Base-by-base conservation (phyloP, 2,888 invertebrate genomes). In the Amphipyra berbera region DNA sequence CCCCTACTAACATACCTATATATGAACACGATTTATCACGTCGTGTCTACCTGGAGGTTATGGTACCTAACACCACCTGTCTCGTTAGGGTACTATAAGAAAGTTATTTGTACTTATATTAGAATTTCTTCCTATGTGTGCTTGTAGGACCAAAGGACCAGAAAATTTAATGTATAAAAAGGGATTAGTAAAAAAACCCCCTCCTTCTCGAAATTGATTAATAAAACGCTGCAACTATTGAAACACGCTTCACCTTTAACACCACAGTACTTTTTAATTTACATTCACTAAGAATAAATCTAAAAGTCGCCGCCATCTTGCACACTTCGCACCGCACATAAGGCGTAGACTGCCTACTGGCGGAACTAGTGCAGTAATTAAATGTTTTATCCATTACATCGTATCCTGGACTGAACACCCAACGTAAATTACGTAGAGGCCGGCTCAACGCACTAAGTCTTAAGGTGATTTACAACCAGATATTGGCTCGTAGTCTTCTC, bases 361-460 rank as follows among this genome's bases (percentile, higher is more conserved):
- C 57, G 41, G 47, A 44, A 52, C 42, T 38, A 62, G 53, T 62
- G 42, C 50, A 47, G 63, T 63, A 69, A 78, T 70, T 67, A 75
- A 78, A 67, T 55, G 63, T 75, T 78, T 78, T 71, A 75, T 71
- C 76, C 59, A 61, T 64, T 61, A 57, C 56, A 53, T 45, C 42
- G 41, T 27, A 10, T 14, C 57, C 63, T 35, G 70, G 42, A 38
- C 45, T 27, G 53, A 44, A 35, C 54, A 44, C 61, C 62, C 57
- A 59, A 44, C 75, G 68, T 68, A 61, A 61, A 68, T 72, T 54
- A 72, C 61, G 56, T n/a, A 21, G 59, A 59, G 61, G 59, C 50
- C 35, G 60, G 76, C 60, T 71, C 64, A 44, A 59, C 66, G 66
- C 77, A 67, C 76, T 78, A 66, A 76, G 76, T 76, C 75, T 67